These are phyloP conservation scores for Capitulum mitella DNA, from an alignment of 2,888 invertebrate genomes.

Conservation along the genomic window DNA sequence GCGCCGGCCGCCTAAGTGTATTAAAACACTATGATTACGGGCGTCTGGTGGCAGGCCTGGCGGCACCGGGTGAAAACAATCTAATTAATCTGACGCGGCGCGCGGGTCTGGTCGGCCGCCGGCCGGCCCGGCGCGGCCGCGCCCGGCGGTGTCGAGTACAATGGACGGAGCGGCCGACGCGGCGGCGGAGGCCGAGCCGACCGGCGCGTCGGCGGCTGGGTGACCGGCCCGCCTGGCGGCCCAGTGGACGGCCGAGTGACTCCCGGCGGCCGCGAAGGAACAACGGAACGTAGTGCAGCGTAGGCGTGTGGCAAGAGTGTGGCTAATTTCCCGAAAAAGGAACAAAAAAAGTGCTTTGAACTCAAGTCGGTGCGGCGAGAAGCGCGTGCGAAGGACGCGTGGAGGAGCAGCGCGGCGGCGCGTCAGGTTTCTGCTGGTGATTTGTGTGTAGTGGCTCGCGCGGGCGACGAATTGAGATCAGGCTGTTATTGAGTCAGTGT, in stretches of 20 bases:
- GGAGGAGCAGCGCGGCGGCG: not conserved
- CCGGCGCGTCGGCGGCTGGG: no score
- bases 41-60: conserved; percentile 1
- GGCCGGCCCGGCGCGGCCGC: not conserved
- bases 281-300: not conserved
- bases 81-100: not conserved
- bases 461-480: not conserved
- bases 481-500: not conserved
- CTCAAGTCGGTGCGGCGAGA: not conserved
- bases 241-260: no score
- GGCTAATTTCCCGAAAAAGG: not conserved
- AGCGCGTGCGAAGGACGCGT: not conserved
- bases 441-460: not conserved
- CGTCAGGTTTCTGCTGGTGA: not conserved
- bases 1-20: not conserved
- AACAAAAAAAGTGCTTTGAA: not conserved
- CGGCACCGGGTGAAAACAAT: conserved; percentile 2
- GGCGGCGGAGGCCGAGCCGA: no score
- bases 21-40: conserved; percentile 13
- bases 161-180: not conserved
- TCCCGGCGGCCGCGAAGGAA: no score
- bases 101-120: not conserved
- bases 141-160: not conserved
- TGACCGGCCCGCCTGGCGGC: no score
- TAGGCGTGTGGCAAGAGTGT: not conserved